Evolutionary conservation across 1,140 invertebrate species (phyloP).

Genomic region (Streblospio benedicti): DNA sequence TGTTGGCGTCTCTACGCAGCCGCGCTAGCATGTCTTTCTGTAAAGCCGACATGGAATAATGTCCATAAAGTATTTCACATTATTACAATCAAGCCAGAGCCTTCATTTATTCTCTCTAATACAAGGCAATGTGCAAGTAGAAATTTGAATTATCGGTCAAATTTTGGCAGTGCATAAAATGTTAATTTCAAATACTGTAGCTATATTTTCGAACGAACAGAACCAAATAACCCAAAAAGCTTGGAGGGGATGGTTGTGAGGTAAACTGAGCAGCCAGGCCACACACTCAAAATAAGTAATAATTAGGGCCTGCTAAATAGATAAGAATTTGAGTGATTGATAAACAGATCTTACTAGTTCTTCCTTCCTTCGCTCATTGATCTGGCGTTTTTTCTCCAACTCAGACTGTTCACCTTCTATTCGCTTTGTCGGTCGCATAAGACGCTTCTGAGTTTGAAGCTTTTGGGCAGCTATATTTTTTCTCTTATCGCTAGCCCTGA

Average conservation of each 20-base stretch:
- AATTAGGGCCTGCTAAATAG: no score
- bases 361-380: constrained; percentile 35
- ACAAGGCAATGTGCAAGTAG: no score
- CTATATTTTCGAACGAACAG: no score
- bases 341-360: constrained; percentile 43
- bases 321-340: no score
- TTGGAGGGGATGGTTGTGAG: no score
- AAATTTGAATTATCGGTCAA: no score
- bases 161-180: no score
- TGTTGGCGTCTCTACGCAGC: constrained; percentile 31
- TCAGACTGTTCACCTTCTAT: constrained; percentile 28
- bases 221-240: no score
- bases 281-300: no score
- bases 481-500: constrained; percentile 41
- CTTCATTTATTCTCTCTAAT: no score
- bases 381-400: constrained; percentile 29
- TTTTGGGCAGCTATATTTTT: constrained; percentile 43
- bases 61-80: not conserved
- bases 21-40: constrained; percentile 39
- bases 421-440: constrained; percentile 33
- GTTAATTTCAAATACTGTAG: no score
- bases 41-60: constrained; percentile 10
- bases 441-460: constrained; percentile 38
- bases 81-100: not conserved
- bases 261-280: no score